phyloP scores from a whole-genome alignment of 2,888 invertebrate species.

The Andricus curvator region DNA sequence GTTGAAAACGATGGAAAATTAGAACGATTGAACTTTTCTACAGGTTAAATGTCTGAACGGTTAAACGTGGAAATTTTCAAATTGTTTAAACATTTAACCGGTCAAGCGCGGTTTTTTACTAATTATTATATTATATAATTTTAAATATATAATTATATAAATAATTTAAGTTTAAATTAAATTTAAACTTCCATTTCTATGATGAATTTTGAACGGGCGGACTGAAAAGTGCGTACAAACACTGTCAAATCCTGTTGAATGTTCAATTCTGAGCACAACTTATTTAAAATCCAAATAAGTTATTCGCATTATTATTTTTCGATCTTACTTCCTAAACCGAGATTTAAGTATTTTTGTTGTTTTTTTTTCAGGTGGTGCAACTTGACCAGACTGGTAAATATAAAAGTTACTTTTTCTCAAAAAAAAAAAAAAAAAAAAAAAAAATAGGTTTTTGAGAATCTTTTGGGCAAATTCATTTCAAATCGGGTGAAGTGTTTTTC shows the following conservation, averaged over 20 bases:
- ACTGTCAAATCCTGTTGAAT: slow-evolving; percentile 69
- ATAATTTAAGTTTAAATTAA: too few species aligned
- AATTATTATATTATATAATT: too few species aligned
- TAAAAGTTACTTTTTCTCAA: neutral
- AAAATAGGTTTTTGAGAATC: neutral
- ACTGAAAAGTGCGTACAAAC: slow-evolving; percentile 78
- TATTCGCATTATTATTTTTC: neutral
- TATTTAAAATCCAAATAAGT: slow-evolving; percentile 6
- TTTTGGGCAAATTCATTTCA: neutral
- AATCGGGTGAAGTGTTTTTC: neutral
- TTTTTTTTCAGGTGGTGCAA: slow-evolving; percentile 88
- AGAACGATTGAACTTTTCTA: too few species aligned
- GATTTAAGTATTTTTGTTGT: neutral
- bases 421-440: neutral
- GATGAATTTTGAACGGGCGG: slow-evolving; percentile 80
- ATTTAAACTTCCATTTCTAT: slow-evolving; percentile 57
- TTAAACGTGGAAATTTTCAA: too few species aligned
- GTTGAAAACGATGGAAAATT: too few species aligned
- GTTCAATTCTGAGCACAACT: slow-evolving; percentile 59
- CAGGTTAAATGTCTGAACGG: too few species aligned
- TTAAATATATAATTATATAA: too few species aligned
- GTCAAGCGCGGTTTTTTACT: too few species aligned
- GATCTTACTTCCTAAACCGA: neutral
- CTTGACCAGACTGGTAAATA: slow-evolving; percentile 81
- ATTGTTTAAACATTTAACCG: too few species aligned